Evolutionary conservation across 35 echinoderm and acorn worm genomes (phyloP).

Genomic region (Eucidaris tribuloides): DNA sequence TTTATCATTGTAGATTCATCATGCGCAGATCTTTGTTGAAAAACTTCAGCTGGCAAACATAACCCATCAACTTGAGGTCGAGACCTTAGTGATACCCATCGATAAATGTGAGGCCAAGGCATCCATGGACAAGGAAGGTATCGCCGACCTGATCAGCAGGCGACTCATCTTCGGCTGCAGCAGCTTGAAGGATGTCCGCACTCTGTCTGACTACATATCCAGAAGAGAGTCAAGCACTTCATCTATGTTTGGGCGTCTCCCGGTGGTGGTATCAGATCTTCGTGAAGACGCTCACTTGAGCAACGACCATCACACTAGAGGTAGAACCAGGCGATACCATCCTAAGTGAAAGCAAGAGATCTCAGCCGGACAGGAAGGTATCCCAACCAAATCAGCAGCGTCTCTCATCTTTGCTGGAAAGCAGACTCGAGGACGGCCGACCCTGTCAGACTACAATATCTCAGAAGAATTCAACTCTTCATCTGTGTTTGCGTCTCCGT

Average conservation of each 20-base stretch:
- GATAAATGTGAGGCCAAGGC: too few relatives aligned
- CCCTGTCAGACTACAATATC: slow-evolving; percentile 47
- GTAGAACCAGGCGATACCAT: slow-evolving; percentile 76
- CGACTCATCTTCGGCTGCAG: slow-evolving; percentile 96
- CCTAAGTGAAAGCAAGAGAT: slow-evolving; percentile 61
- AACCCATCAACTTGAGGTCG: too few relatives aligned
- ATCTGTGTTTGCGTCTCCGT: too few relatives aligned
- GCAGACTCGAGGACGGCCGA: slow-evolving; percentile 45
- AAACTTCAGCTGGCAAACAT: too few relatives aligned
- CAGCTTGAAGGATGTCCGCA: slow-evolving; percentile 75
- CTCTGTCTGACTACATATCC: slow-evolving; percentile 89
- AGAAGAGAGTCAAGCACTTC: slow-evolving; percentile 26
- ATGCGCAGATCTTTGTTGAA: too few relatives aligned
- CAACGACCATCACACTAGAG: slow-evolving; percentile 77
- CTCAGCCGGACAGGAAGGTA: slow-evolving; percentile 75
- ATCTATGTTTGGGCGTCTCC: slow-evolving; percentile 40
- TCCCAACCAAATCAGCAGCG: slow-evolving; percentile 72
- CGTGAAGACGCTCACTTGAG: slow-evolving; percentile 69
- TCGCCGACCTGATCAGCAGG: slow-evolving; percentile 64
- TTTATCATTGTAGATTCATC: too few relatives aligned
- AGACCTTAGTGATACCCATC: too few relatives aligned
- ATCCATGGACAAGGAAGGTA: slow-evolving; percentile 82
- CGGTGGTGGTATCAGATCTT: slow-evolving; percentile 87
- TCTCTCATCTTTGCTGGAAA: slow-evolving; percentile 61
- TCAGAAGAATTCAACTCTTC: slow-evolving; percentile 64